Evolutionary conservation across 2,888 invertebrate species (phyloP).

Genomic region (Oxytorus armatus): DNA sequence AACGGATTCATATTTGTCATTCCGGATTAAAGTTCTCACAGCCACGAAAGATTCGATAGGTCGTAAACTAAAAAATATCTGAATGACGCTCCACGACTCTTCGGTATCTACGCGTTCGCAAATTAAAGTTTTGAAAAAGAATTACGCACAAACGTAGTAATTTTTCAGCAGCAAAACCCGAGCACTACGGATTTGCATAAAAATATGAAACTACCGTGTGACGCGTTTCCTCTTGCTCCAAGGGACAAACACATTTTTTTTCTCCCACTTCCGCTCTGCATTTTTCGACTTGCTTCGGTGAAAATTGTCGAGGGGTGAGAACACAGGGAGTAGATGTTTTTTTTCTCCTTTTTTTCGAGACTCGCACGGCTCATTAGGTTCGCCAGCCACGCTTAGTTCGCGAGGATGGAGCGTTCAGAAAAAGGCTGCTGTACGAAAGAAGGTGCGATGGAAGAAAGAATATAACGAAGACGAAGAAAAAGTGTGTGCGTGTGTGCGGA

Average conservation of each 20-base stretch:
- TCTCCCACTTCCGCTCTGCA: neutral
- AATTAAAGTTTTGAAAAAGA: conserved; percentile 39
- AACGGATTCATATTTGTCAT: neutral
- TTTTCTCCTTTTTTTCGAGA: conserved; percentile 14
- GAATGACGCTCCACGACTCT: too few relatives aligned
- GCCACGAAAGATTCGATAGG: neutral
- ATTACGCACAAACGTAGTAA: conserved; percentile 38
- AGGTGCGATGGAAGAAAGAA: conserved; percentile 30
- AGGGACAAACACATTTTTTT: neutral
- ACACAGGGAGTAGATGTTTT: conserved; percentile 37
- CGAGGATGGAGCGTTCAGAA: neutral
- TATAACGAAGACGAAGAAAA: conserved; percentile 28
- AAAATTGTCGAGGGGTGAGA: conserved; percentile 41
- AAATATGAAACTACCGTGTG: conserved; percentile 53
- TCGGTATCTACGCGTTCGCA: neutral
- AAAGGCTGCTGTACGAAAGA: conserved; percentile 24
- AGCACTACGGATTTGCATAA: conserved; percentile 54
- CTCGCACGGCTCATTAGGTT: conserved; percentile 66
- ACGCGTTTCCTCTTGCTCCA: conserved; percentile 5
- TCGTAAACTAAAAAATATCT: neutral
- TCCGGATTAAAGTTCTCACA: neutral
- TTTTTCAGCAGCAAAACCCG: conserved; percentile 42
- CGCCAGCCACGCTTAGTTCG: conserved; percentile 8
- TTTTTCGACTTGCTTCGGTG: conserved; percentile 18
- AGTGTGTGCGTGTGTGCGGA: neutral